Base-by-base conservation (phyloP, 2,797 vertebrate genomes). In the Myioborus miniatus region DNA sequence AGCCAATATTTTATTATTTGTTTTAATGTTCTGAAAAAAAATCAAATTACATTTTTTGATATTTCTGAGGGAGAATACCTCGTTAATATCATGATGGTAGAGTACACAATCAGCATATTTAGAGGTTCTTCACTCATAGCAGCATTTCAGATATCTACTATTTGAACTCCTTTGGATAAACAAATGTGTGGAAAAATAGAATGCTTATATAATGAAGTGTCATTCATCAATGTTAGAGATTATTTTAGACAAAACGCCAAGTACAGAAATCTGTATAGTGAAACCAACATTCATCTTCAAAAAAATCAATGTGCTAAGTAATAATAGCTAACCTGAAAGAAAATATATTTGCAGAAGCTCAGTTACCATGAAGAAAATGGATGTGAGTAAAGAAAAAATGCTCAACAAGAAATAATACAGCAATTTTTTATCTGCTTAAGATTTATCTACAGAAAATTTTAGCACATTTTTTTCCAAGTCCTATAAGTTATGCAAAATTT, bases 321-420 rank as follows among this genome's bases (percentile, higher is more conserved):
- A 90, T 95, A 96, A 90, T 59, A 85, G 87, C 68, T 94, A 96
- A 96, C 77, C 46, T 93, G 76, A 81, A 96, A 94, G 85, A 94
- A 84, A 69, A 94, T 58, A 75, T 81, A 86, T 63, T 85, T 94
- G 37, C 62, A 93, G 74, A 72, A 76, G 49, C 43, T 93, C 50
- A 84, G 69, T 55, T 85, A 56, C 2, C 62, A 75, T 65, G 86
- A 85, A 87, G 52, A 83, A 91, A 93, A 86, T 78, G 34, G 50
- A 94, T 93, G 75, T 0, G 3, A 85, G 16, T 79, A 69, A 87
- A 90, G 74, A 93, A 88, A 11, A 90, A 94, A 86, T 56, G 30
- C 21, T 80, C 34, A 89, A 83, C 11, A 84, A 83, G 62, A 93
- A 95, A 67, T 47, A 90, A 63, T 47, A 50, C 10, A 53, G 18